Percentiles rank a stretch among this genome's conserved stretches.
These are phyloP conservation scores for Zhengitettix transpicula DNA, from an alignment of 2,888 invertebrate species.

Conservation along the genomic window DNA sequence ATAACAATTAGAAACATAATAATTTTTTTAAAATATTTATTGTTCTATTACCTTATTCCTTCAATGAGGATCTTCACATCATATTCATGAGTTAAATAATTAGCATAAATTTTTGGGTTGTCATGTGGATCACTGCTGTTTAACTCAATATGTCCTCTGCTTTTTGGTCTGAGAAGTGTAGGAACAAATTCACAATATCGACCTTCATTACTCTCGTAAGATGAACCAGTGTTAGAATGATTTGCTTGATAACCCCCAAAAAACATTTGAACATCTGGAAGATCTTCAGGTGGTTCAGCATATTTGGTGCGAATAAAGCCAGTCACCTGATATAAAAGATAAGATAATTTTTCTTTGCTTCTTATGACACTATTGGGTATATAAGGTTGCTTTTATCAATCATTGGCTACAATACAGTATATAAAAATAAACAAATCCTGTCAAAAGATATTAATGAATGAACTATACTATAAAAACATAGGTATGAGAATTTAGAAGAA, in stretches of 20 bases:
- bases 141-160: background rate
- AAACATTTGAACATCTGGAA: slow-evolving; percentile 9
- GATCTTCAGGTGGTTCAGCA: background rate
- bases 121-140: background rate
- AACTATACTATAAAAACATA: too few relatives aligned
- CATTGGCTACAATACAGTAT: too few relatives aligned
- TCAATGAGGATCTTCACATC: background rate
- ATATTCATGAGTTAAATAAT: background rate
- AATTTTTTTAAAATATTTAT: too few relatives aligned
- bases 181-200: background rate
- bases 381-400: too few relatives aligned
- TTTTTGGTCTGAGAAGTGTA: background rate
- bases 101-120: background rate
- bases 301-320: background rate
- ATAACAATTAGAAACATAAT: too few relatives aligned
- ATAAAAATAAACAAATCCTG: too few relatives aligned
- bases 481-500: too few relatives aligned
- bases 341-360: background rate
- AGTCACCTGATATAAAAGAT: background rate
- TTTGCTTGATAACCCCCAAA: slow-evolving; percentile 7
- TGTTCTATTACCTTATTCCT: background rate
- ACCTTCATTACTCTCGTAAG: background rate
- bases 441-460: too few relatives aligned
- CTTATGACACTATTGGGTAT: too few relatives aligned
- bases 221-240: background rate